phyloP scores from a whole-genome alignment of 1,140 invertebrate species.

The Sycophila sp. region DNA sequence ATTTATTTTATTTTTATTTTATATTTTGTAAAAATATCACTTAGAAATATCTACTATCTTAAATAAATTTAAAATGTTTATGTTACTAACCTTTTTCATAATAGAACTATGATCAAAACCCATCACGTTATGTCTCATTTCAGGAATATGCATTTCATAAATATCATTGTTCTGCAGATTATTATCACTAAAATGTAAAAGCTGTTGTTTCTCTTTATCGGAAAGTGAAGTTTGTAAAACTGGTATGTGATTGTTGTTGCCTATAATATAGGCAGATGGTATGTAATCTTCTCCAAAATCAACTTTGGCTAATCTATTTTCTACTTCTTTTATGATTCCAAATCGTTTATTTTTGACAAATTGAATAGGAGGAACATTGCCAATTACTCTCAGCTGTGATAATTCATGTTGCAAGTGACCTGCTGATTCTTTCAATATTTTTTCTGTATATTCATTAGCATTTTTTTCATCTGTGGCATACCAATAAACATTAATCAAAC shows the following conservation, averaged over 20 bases:
- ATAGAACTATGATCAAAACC: constrained; percentile 75
- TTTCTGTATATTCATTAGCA: constrained; percentile 50
- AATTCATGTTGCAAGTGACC: constrained; percentile 74
- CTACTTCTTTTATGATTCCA: constrained; percentile 66
- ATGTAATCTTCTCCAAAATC: constrained; percentile 72
- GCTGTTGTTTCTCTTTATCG: constrained; percentile 63
- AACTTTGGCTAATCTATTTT: constrained; percentile 67
- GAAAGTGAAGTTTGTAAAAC: constrained; percentile 61
- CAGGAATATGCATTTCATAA: constrained; percentile 53
- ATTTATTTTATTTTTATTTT: neutral
- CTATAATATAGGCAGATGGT: constrained; percentile 21
- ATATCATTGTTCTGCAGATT: constrained; percentile 48
- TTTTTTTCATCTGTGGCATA: constrained; percentile 64
- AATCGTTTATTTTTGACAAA: constrained; percentile 76
- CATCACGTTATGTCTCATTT: constrained; percentile 77
- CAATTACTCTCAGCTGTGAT: constrained; percentile 75
- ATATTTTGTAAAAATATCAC: too few species aligned
- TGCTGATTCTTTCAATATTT: constrained; percentile 67
- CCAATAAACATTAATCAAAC: constrained; percentile 76
- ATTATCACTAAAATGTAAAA: constrained; percentile 35
- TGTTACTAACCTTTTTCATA: constrained; percentile 64
- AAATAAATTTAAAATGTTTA: too few species aligned
- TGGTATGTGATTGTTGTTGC: constrained; percentile 53
- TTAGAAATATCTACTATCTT: too few species aligned
- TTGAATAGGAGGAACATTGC: constrained; percentile 74